Base-by-base conservation (phyloP, 2,888 invertebrate species). In the Drosophila mulleri region DNA sequence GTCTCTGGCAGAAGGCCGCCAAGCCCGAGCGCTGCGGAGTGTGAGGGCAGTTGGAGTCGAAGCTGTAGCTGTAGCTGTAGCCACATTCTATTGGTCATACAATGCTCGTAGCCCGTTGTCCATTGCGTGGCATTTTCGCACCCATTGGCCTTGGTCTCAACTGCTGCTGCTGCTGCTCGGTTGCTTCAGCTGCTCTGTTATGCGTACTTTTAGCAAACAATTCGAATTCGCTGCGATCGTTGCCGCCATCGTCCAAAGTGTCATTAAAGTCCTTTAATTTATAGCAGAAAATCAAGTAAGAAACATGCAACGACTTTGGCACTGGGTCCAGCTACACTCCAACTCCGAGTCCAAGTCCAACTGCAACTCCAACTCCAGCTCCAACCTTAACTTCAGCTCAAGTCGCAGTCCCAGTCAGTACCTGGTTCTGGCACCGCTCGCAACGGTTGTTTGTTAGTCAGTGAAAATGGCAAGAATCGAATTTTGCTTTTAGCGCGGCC, bases 401-500 rank as follows among this genome's bases (percentile, higher is more conserved):
- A 65, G n/a, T 54, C 18, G 9, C 52, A 32, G 59, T 66, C 56
- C 45, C 67, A 67, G 48, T 61, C 47, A 56, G 20, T 23, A 39
- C 48, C 57, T 42, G 44, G 44, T 68, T 62, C 77, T 61, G 67
- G 29, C 50, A 44, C 56, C 61, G 64, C 72, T 67, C 56, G 70
- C 79, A 88, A 84, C 81, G 88, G 89, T 84, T 89, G 89, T 88
- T 84, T 89, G 88, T 86, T 89, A 80, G 86, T 73, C 88, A 72
- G 78, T 82, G 83, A 67, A 88, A 84, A 85, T 88, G 88, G 82
- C 78, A 86, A 81, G 86, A 86, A 86, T 86, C 81, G 86, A 89
- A 86, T 89, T 86, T 86, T 86, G 86, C 86, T 86, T 86, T 86
- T 86, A 86, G 85, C 89, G 88, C 89, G 88, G 88, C 89, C 86